These are phyloP conservation scores for Neolamprologus variostigma DNA, from an alignment of 2,113 vertebrate species.

Conservation along the genomic window DNA sequence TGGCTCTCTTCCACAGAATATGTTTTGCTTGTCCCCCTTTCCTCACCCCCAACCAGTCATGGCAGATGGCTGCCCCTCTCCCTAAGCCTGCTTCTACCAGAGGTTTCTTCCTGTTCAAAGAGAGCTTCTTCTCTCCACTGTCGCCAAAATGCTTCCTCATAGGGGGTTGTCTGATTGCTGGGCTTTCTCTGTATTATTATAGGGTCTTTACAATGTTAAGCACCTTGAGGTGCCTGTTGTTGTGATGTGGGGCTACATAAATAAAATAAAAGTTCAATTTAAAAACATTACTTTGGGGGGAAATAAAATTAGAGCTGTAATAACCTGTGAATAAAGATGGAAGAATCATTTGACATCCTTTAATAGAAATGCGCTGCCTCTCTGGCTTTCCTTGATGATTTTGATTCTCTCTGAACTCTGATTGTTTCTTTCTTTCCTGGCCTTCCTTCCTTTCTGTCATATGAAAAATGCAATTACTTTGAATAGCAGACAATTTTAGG, in stretches of 20 bases:
- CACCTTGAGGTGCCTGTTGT: background rate
- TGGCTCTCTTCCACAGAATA: background rate
- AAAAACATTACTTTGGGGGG: background rate
- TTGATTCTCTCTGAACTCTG: background rate
- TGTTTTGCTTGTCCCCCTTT: background rate
- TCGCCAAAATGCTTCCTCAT: background rate
- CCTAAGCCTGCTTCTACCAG: accelerated
- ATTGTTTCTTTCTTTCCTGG: background rate
- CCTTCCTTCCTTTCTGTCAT: background rate
- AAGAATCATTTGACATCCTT: background rate
- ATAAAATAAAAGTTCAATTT: background rate
- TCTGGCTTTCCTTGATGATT: background rate
- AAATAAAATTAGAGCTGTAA: background rate
- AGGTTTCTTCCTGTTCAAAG: background rate
- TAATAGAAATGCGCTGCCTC: background rate
- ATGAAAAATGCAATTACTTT: background rate
- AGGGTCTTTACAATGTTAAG: background rate
- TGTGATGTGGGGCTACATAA: accelerated
- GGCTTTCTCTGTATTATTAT: background rate
- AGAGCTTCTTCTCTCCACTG: background rate
- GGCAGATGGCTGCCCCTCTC: accelerated
- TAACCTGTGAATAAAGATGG: background rate
- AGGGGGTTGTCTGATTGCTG: background rate
- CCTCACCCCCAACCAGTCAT: background rate
- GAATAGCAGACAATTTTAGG: background rate